A percentile compares a stretch with the other conserved stretches of the same genome.
Conservation (phyloP, 2,888 invertebrate species). For the Netelia melanura region DNA sequence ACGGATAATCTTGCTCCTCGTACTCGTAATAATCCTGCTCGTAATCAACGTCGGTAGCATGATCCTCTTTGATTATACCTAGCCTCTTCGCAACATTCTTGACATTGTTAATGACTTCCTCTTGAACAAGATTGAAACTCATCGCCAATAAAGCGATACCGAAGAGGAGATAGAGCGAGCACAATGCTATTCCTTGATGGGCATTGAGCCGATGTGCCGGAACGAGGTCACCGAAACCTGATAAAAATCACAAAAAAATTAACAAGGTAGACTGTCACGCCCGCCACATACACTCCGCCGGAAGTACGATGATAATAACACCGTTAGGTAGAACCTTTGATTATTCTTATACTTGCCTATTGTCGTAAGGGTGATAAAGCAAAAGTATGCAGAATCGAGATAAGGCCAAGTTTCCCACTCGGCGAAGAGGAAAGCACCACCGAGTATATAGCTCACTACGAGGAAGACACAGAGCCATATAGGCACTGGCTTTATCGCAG, state of each 20-base stretch:
- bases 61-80: slow-evolving; percentile 93
- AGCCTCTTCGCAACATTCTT: slow-evolving; percentile 94
- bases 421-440: slow-evolving; percentile 94
- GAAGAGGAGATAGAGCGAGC: slow-evolving; percentile 96
- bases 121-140: slow-evolving; percentile 98
- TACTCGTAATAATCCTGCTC: slow-evolving; percentile 75
- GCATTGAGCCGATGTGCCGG: slow-evolving; percentile 90
- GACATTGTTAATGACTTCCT: slow-evolving; percentile 95
- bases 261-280: background rate
- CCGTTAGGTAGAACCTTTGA: background rate
- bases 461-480: slow-evolving; percentile 96
- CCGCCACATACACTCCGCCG: background rate
- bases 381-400: slow-evolving; percentile 96
- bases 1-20: slow-evolving; percentile 71
- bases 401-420: slow-evolving; percentile 95
- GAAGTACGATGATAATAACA: background rate
- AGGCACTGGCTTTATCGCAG: slow-evolving; percentile 90
- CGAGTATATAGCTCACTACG: slow-evolving; percentile 95
- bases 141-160: slow-evolving; percentile 97
- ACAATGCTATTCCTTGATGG: slow-evolving; percentile 91
- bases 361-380: slow-evolving; percentile 96
- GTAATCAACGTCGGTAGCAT: slow-evolving; percentile 86
- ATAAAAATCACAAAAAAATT: slow-evolving; percentile 3
- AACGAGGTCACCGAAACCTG: slow-evolving; percentile 95
- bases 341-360: slow-evolving; percentile 86